These are phyloP conservation scores for Linepithema humile DNA, from an alignment of 1,140 invertebrate genomes.

Conservation along the genomic window DNA sequence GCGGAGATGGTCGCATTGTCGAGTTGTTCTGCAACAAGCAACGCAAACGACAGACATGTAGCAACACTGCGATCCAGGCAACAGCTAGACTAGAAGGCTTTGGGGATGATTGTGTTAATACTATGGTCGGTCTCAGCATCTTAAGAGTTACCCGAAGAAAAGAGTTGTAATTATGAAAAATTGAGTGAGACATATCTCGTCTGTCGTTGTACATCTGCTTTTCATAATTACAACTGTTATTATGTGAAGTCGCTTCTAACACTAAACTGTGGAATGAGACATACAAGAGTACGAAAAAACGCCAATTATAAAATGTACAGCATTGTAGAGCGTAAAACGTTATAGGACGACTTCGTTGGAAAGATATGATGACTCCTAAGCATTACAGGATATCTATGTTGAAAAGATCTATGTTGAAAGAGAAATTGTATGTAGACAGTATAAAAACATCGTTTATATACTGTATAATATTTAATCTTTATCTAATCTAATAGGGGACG, in stretches of 20 bases:
- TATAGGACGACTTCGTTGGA: constrained; percentile 11
- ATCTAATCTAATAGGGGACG: constrained; percentile 38
- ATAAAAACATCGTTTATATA: constrained; percentile 37
- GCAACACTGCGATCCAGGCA: constrained; percentile 85
- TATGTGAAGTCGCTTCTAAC: constrained; percentile 29
- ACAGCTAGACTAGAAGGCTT: constrained; percentile 83
- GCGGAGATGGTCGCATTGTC: constrained; percentile 95
- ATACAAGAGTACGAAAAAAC: constrained; percentile 46
- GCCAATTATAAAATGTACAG: constrained; percentile 50
- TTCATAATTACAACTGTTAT: constrained; percentile 63
- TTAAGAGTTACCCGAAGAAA: constrained; percentile 62
- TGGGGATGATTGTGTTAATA: constrained; percentile 77
- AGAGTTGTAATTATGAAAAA: constrained; percentile 71
- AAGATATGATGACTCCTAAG: constrained; percentile 40
- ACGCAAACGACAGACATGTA: constrained; percentile 85
- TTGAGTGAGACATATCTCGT: neutral
- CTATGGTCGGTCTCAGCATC: constrained; percentile 65
- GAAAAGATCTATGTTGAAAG: constrained; percentile 31
- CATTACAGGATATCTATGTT: constrained; percentile 39
- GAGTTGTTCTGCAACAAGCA: constrained; percentile 89
- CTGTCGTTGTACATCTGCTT: neutral
- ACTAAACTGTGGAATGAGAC: constrained; percentile 37
- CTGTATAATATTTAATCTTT: constrained; percentile 24
- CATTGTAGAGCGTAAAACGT: constrained; percentile 41
- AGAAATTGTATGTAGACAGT: neutral